These are phyloP conservation scores for Nansenia antarctica DNA, from an alignment of 2,113 vertebrate genomes.

Conservation along the genomic window DNA sequence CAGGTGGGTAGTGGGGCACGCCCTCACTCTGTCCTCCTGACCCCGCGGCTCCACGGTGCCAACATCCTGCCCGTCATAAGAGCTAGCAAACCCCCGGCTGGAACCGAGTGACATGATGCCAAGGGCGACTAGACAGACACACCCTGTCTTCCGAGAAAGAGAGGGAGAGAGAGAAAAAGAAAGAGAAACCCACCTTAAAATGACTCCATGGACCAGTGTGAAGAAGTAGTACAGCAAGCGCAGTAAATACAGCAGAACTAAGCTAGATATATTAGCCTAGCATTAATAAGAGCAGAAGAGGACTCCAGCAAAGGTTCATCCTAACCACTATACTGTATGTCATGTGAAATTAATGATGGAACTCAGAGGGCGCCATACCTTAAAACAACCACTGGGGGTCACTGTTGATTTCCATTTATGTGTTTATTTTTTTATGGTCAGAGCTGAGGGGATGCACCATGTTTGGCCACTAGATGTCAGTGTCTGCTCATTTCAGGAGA, in stretches of 20 bases:
- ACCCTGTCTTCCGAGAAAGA: too few relatives aligned
- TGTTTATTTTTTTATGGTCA: background rate
- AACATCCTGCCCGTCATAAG: background rate
- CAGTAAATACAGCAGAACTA: too few relatives aligned
- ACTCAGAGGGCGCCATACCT: background rate
- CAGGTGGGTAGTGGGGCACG: background rate
- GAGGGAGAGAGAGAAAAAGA: too few relatives aligned
- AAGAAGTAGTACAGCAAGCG: too few relatives aligned
- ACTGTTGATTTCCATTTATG: background rate
- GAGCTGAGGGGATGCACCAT: background rate
- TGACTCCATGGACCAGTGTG: too few relatives aligned
- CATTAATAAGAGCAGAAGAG: too few relatives aligned
- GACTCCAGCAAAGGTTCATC: background rate
- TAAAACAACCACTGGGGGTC: constrained; percentile 30
- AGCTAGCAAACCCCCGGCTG: background rate
- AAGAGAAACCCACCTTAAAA: too few relatives aligned
- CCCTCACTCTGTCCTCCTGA: background rate
- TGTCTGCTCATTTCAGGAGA: background rate
- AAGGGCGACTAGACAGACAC: too few relatives aligned
- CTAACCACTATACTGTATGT: background rate
- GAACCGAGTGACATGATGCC: background rate
- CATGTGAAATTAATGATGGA: background rate
- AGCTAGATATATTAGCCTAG: too few relatives aligned
- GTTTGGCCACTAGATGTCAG: background rate
- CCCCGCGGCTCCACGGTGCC: background rate